Conservation (phyloP, 1,140 invertebrate genomes). For the Papilio xuthus region DNA sequence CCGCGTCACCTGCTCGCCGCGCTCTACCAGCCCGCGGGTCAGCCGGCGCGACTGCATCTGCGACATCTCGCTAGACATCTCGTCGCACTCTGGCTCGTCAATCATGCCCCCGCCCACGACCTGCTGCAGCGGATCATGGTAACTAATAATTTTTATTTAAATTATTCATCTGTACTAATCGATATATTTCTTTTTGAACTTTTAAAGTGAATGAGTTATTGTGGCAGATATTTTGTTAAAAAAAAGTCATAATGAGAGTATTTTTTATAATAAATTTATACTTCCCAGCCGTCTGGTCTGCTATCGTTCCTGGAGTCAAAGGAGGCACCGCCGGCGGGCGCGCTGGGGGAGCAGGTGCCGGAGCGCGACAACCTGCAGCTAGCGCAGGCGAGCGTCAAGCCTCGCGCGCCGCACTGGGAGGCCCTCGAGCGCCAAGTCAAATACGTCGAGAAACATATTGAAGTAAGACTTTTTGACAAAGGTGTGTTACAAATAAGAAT, state of each 20-base stretch:
- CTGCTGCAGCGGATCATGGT: conserved; percentile 95
- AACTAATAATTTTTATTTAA: conserved; percentile 45
- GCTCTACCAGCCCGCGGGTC: conserved; percentile 92
- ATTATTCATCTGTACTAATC: background rate
- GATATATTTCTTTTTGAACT: no score
- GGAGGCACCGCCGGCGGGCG: conserved; percentile 91
- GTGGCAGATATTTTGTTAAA: no score
- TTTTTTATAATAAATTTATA: background rate
- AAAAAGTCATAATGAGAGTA: no score
- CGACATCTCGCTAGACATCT: conserved; percentile 97
- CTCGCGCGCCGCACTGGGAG: conserved; percentile 86
- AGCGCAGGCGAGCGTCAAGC: conserved; percentile 91
- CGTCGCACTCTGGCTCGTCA: conserved; percentile 98
- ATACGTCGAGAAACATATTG: conserved; percentile 90
- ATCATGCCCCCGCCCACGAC: conserved; percentile 95
- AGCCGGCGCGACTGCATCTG: conserved; percentile 80
- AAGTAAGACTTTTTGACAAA: conserved; percentile 69
- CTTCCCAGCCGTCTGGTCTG: conserved; percentile 89
- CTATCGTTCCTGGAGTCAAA: conserved; percentile 94
- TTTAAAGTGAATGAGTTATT: no score
- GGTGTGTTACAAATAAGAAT: no score
- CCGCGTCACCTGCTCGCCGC: conserved; percentile 96
- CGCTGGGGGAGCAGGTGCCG: conserved; percentile 80
- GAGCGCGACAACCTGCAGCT: conserved; percentile 97
- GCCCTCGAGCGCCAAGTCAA: conserved; percentile 87